Conservation (phyloP, 2,888 invertebrate species). For the Hypercompe scribonia region DNA sequence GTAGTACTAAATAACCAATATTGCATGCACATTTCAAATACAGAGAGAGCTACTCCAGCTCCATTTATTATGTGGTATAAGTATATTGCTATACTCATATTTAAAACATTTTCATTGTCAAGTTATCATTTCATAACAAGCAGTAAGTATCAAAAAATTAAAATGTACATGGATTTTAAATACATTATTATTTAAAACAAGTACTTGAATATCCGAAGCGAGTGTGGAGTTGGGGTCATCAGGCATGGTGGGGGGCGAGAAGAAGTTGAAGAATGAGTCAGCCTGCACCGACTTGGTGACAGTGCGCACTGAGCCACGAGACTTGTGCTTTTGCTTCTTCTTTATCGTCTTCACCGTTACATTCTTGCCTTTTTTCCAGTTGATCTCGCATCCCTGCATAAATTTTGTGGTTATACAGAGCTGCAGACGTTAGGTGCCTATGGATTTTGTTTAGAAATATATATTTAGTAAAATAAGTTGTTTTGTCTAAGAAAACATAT, state of each 20-base stretch:
- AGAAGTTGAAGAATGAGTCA: slow-evolving; percentile 99
- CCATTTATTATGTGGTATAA: too few relatives aligned
- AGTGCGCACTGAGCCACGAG: slow-evolving; percentile 96
- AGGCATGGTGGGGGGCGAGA: slow-evolving; percentile 95
- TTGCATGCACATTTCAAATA: too few relatives aligned
- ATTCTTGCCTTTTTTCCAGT: slow-evolving; percentile 99
- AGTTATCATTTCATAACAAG: neutral
- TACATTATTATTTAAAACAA: too few relatives aligned
- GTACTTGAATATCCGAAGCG: slow-evolving; percentile 94
- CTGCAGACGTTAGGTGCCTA: neutral
- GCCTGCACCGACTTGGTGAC: slow-evolving; percentile 98
- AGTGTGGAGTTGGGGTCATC: slow-evolving; percentile 93
- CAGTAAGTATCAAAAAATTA: neutral
- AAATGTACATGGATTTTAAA: too few relatives aligned
- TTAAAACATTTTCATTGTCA: neutral
- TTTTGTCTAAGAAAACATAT: neutral
- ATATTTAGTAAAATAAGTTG: neutral
- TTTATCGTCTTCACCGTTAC: slow-evolving; percentile 98
- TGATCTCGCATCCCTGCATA: slow-evolving; percentile 94
- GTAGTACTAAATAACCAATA: too few relatives aligned
- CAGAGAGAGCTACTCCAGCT: too few relatives aligned
- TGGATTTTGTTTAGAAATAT: slow-evolving; percentile 15
- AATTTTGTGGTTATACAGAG: neutral
- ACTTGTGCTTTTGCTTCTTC: slow-evolving; percentile 99
- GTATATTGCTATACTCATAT: neutral